phyloP scores from a whole-genome alignment of 2,113 vertebrate genomes.

The Lophochroa leadbeateri region DNA sequence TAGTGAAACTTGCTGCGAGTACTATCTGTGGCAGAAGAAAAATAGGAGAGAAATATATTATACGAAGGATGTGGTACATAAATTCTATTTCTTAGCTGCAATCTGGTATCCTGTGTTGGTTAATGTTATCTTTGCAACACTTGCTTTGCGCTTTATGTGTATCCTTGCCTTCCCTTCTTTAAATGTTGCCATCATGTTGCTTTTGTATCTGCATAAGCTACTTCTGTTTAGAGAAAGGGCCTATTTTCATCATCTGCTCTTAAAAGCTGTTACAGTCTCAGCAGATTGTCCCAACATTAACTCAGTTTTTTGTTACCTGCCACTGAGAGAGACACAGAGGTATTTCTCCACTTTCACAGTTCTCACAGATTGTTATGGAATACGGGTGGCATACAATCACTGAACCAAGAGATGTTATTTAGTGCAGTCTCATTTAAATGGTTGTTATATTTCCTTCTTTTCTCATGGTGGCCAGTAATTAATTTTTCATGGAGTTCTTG shows the following conservation, averaged over 20 bases:
- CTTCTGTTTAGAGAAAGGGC: not conserved
- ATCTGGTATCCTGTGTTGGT: not conserved
- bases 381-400: not conserved
- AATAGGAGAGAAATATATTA: not conserved
- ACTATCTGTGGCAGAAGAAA: not conserved
- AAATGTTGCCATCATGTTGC: not conserved
- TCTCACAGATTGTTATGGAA: not conserved
- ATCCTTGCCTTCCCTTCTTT: not conserved
- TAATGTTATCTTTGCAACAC: not conserved
- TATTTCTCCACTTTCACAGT: not conserved
- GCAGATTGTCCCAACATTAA: not conserved
- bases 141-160: not conserved
- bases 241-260: not conserved
- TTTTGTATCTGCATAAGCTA: rapidly evolving
- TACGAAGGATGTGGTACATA: not conserved
- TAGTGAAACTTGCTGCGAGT: not conserved
- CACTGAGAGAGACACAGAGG: not conserved
- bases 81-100: not conserved
- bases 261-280: not conserved
- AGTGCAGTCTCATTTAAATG: not conserved
- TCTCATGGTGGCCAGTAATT: not conserved
- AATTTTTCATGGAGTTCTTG: not conserved
- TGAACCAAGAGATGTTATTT: not conserved
- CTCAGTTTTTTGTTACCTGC: not conserved
- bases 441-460: not conserved